Conservation (phyloP, 53 echinoderm and acorn worm species). For the Luidia sarsii region DNA sequence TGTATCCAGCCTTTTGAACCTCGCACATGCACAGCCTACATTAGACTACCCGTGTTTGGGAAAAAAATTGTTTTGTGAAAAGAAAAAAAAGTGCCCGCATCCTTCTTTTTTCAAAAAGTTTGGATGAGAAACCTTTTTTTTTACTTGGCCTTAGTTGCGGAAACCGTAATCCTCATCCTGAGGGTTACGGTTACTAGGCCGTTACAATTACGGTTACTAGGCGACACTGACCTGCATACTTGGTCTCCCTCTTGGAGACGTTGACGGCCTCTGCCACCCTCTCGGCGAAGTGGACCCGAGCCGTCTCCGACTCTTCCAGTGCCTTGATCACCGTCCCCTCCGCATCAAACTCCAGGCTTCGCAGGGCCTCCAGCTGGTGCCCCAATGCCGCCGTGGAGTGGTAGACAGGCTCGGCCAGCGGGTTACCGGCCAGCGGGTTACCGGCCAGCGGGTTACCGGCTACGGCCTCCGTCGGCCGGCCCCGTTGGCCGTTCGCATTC, state of each 20-base stretch:
- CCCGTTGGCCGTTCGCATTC: no score
- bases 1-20: no score
- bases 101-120: no score
- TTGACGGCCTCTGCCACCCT: constrained; percentile 80
- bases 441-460: constrained; percentile 20
- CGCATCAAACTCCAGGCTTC: constrained; percentile 73
- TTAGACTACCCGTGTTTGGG: no score
- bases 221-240: constrained; percentile 87
- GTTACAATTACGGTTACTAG: no score
- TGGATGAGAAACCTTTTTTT: no score
- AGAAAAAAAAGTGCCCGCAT: no score
- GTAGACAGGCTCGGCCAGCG: constrained; percentile 60
- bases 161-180: no score
- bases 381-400: constrained; percentile 72
- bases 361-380: constrained; percentile 59
- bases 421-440: constrained; percentile 24
- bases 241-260: constrained; percentile 64
- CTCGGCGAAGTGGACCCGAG: constrained; percentile 64
- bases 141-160: no score
- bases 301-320: constrained; percentile 71
- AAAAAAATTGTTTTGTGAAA: no score
- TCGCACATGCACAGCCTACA: no score
- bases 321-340: constrained; percentile 69
- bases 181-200: no score
- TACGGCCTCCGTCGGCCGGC: background rate